Conservation (phyloP, 2,113 vertebrate species). For the Otis tarda region DNA sequence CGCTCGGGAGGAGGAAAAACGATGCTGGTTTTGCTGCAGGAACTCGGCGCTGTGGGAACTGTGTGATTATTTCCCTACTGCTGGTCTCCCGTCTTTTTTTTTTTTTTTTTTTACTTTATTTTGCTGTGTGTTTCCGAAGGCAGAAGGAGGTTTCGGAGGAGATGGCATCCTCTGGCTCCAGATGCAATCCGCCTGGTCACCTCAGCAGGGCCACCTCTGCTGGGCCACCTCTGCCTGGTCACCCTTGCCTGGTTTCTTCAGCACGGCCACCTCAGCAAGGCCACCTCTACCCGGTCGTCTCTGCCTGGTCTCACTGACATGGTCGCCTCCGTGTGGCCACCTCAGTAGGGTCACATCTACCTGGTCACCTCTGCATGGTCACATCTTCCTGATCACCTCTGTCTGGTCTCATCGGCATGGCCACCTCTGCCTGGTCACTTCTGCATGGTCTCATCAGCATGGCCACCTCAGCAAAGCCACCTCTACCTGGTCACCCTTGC, state of each 20-base stretch:
- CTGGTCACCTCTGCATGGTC: background rate
- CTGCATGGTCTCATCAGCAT: no score
- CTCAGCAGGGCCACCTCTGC: background rate
- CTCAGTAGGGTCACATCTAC: background rate
- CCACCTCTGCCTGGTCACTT: background rate
- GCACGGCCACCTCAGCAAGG: background rate
- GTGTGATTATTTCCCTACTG: accelerated
- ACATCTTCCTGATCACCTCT: background rate
- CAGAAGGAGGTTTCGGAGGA: background rate
- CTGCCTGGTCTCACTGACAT: background rate
- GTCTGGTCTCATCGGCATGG: background rate
- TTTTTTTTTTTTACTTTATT: background rate
- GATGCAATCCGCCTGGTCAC: background rate
- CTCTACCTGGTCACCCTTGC: background rate
- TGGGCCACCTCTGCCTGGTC: background rate
- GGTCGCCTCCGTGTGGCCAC: background rate
- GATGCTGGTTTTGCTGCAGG: background rate
- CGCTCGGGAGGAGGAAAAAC: background rate
- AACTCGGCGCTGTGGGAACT: background rate
- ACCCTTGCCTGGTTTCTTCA: no score
- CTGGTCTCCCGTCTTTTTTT: background rate
- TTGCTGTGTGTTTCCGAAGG: accelerated
- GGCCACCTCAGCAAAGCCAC: background rate
- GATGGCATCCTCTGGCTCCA: background rate
- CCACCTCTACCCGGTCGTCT: no score